A percentile compares a stretch with the other conserved stretches of the same genome.
Evolutionary conservation across 2,888 invertebrate species (phyloP).

Genomic region (Agriopis aurantiaria): DNA sequence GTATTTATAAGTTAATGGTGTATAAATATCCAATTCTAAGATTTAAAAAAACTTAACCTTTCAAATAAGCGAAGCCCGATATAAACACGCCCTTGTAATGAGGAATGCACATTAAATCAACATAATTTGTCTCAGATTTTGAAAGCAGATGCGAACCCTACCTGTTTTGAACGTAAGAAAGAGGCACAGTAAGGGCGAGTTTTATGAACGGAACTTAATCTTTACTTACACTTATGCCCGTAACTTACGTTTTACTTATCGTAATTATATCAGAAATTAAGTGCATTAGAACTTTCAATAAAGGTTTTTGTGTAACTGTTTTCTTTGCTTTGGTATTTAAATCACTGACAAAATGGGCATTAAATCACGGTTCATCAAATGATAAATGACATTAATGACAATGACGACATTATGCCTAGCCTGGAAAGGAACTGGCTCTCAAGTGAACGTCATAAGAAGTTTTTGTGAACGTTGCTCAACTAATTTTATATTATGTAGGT

Average conservation of each 20-base stretch:
- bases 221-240: not conserved
- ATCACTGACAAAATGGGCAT: too few species aligned
- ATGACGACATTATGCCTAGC: too few species aligned
- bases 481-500: too few species aligned
- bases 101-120: constrained; percentile 48
- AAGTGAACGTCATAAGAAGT: too few species aligned
- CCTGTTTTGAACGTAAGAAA: constrained; percentile 55
- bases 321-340: too few species aligned
- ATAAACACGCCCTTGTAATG: constrained; percentile 36
- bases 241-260: not conserved
- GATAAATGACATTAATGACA: too few species aligned
- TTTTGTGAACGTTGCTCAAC: too few species aligned
- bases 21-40: not conserved
- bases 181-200: constrained; percentile 52
- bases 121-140: constrained; percentile 53
- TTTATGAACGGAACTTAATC: not conserved
- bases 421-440: too few species aligned
- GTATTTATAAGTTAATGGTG: not conserved
- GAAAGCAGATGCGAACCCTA: constrained; percentile 61
- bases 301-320: too few species aligned
- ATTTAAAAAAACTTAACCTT: constrained; percentile 3
- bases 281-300: too few species aligned
- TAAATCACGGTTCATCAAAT: too few species aligned
- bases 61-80: constrained; percentile 12
- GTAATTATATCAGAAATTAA: not conserved